Conservation (phyloP, 2,113 vertebrate genomes). For the Thoracochromis brauschi region DNA sequence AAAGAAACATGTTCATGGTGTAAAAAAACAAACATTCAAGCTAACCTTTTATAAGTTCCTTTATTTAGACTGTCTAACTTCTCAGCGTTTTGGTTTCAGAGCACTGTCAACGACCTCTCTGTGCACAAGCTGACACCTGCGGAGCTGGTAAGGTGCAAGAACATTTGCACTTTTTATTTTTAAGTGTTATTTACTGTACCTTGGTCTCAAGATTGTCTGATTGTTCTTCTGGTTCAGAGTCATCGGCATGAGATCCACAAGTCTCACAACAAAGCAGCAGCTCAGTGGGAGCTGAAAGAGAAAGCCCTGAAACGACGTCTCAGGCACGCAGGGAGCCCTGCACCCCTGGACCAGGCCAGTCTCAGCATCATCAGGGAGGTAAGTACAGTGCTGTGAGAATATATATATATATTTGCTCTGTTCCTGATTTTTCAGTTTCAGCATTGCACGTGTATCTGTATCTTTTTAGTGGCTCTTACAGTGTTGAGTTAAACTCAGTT, state of each 20-base stretch:
- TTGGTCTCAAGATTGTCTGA: not conserved
- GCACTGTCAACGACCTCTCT: constrained; percentile 82
- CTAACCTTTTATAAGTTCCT: not conserved
- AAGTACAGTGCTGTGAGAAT: not conserved
- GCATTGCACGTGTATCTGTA: not conserved
- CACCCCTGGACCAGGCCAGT: constrained; percentile 71
- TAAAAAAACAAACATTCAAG: not conserved
- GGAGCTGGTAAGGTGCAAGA: constrained; percentile 77
- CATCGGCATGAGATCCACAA: constrained; percentile 85
- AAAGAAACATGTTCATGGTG: not conserved
- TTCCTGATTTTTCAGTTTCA: not conserved
- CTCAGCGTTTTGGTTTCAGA: constrained; percentile 61
- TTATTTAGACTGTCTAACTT: not conserved
- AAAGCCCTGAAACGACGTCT: constrained; percentile 72
- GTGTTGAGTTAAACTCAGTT: not conserved
- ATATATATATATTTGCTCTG: not conserved
- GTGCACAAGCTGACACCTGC: constrained; percentile 81
- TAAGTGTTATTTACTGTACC: not conserved
- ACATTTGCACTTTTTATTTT: not conserved
- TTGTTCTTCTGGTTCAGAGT: constrained; percentile 52
- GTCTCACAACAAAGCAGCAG: constrained; percentile 82
- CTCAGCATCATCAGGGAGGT: constrained; percentile 84
- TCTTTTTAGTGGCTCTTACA: not conserved
- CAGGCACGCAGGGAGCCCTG: constrained; percentile 53
- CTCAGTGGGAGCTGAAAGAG: constrained; percentile 84